A percentile compares a stretch with the other conserved stretches of the same genome.
These are phyloP conservation scores for Triops cancriformis DNA, from an alignment of 1,140 invertebrate species.

Conservation along the genomic window DNA sequence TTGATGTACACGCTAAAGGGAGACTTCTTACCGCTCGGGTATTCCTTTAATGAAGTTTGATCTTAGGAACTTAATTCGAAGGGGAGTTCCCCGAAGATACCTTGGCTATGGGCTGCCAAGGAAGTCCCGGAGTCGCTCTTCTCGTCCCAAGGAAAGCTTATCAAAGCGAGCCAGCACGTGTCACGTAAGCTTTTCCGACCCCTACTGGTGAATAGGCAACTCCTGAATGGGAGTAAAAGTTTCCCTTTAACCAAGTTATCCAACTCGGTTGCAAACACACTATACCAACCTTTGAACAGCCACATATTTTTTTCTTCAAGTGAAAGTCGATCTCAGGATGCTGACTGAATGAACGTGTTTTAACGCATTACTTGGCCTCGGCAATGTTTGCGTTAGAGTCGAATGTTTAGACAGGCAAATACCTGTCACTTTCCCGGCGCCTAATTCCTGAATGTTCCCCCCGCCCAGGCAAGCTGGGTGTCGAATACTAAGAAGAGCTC, in stretches of 20 bases:
- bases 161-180: constrained; percentile 8
- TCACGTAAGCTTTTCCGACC: background rate
- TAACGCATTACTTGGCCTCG: background rate
- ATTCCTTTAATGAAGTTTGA: constrained; percentile 14
- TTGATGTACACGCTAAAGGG: background rate
- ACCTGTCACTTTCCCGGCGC: background rate
- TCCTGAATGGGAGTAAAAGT: background rate
- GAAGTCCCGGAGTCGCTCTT: background rate
- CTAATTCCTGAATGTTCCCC: background rate
- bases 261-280: background rate
- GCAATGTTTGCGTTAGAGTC: background rate
- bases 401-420: background rate
- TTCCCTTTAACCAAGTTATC: background rate
- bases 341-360: background rate
- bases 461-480: background rate
- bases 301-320: background rate
- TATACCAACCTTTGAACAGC: background rate
- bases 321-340: background rate
- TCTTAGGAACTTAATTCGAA: background rate
- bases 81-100: background rate
- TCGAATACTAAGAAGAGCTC: too few species aligned
- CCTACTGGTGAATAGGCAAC: background rate
- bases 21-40: background rate
- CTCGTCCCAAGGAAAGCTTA: background rate
- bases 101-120: background rate